These are phyloP conservation scores for Spheniscus humboldti DNA, from an alignment of 2,797 vertebrate species.

Conservation along the genomic window DNA sequence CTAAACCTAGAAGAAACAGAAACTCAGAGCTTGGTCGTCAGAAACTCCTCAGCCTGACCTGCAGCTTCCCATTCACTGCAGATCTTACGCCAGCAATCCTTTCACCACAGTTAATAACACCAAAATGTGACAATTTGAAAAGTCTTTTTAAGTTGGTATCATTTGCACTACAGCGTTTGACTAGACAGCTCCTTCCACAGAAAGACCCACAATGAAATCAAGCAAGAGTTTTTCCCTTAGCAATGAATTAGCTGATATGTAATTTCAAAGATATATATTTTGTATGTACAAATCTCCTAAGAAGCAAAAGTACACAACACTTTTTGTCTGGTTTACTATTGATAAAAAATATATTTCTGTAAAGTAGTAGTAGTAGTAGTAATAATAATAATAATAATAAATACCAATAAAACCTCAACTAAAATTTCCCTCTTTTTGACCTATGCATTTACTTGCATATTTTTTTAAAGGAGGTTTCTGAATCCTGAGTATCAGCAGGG, in stretches of 20 bases:
- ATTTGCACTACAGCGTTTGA: not conserved
- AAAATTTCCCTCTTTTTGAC: not conserved
- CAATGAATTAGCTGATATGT: not conserved
- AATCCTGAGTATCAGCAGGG: not conserved
- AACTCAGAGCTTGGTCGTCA: not conserved
- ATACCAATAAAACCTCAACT: not conserved
- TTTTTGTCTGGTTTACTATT: not conserved
- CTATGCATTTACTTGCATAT: rapidly evolving
- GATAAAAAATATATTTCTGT: not conserved
- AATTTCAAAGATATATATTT: not conserved
- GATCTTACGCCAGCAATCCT: not conserved
- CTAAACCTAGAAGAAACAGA: not conserved
- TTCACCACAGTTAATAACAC: not conserved
- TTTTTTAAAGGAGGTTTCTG: not conserved
- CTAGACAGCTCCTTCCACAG: not conserved
- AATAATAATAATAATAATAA: not conserved
- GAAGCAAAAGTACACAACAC: not conserved
- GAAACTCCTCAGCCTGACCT: not conserved
- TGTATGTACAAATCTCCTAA: not conserved
- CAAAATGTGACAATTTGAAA: not conserved
- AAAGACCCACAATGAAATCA: not conserved
- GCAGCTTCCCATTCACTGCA: not conserved
- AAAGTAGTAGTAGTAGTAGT: not conserved
- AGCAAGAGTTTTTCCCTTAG: not conserved
- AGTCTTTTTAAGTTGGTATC: not conserved